Evolutionary conservation across 2,888 invertebrate genomes (phyloP).

Genomic region (Eupsilia transversa): DNA sequence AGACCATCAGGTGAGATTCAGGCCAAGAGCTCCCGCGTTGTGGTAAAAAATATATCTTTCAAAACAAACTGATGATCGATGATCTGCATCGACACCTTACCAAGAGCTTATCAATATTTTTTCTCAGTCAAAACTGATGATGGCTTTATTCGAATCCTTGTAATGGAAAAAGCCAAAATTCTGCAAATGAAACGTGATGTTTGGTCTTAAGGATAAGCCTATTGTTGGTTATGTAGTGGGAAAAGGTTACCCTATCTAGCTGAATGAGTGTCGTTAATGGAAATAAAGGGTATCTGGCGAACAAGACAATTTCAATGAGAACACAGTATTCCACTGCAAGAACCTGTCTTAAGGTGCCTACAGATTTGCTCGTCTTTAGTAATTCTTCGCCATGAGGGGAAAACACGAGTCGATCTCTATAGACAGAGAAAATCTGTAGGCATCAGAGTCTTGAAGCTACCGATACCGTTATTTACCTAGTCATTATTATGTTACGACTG

Average conservation of each 20-base stretch:
- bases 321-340: neutral
- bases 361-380: too few relatives aligned
- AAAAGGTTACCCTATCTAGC: neutral
- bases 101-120: neutral
- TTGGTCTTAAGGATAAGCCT: conserved; percentile 19
- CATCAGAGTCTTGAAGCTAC: too few relatives aligned
- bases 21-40: too few relatives aligned
- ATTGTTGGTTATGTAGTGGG: neutral
- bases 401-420: neutral
- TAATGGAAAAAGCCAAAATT: conserved; percentile 27
- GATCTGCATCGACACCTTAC: neutral
- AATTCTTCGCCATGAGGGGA: too few relatives aligned
- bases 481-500: too few relatives aligned
- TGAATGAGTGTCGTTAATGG: conserved; percentile 8
- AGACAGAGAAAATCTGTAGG: too few relatives aligned
- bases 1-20: too few relatives aligned
- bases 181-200: conserved; percentile 43
- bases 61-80: too few relatives aligned
- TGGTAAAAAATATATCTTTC: too few relatives aligned
- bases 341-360: neutral
- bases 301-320: neutral
- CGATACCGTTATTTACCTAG: too few relatives aligned
- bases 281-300: neutral
- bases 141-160: conserved; percentile 2
- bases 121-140: neutral